A percentile compares a stretch with the other conserved stretches of the same genome.
Evolutionary conservation across 1,140 invertebrate genomes (phyloP).

Genomic region (Cherax destructor): DNA sequence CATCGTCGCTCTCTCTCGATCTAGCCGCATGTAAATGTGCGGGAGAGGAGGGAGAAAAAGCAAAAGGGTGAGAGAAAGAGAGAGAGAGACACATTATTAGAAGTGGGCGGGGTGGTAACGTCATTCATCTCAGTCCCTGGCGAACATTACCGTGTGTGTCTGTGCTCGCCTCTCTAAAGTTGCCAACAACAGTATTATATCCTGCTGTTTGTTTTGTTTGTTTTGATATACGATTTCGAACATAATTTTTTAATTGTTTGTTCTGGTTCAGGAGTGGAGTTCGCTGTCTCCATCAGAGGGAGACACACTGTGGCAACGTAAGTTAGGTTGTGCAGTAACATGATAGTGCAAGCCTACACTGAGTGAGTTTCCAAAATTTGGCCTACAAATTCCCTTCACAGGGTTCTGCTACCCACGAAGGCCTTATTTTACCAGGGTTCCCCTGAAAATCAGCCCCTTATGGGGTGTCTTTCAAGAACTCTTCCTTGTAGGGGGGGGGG

Average conservation of each 20-base stretch:
- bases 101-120: conserved; percentile 55
- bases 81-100: conserved; percentile 29
- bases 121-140: conserved; percentile 64
- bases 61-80: background rate
- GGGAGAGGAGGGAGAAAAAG: background rate
- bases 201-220: background rate
- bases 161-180: conserved; percentile 4
- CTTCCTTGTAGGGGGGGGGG: too few relatives aligned
- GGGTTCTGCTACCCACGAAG: too few relatives aligned
- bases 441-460: too few relatives aligned
- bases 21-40: background rate
- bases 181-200: conserved; percentile 30
- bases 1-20: background rate
- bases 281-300: background rate
- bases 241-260: background rate
- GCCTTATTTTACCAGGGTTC: too few relatives aligned
- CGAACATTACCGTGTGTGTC: conserved; percentile 54
- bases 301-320: background rate
- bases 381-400: background rate
- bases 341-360: background rate
- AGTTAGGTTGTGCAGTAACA: too few relatives aligned
- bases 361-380: background rate
- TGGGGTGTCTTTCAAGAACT: too few relatives aligned
- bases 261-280: background rate
- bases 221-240: background rate